phyloP scores from a whole-genome alignment of 2,797 vertebrate species.

The Cynodonichthys magdalenae region DNA sequence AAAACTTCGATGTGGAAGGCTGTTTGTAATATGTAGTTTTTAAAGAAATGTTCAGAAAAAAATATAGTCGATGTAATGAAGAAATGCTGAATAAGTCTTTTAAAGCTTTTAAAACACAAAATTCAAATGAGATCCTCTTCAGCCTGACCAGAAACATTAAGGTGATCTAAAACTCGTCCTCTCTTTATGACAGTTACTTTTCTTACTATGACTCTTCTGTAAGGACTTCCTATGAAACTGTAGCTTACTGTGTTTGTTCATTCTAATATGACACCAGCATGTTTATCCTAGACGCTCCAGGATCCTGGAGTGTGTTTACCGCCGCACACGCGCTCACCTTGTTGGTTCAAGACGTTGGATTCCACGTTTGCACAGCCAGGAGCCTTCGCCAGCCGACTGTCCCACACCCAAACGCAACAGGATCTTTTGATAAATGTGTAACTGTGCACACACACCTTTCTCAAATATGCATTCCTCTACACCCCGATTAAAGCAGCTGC shows the following conservation, averaged over 20 bases:
- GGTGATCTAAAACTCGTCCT: too few species aligned
- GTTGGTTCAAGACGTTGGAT: constrained; percentile 67
- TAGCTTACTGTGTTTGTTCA: constrained; percentile 48
- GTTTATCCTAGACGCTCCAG: constrained; percentile 57
- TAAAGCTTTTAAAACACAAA: too few species aligned
- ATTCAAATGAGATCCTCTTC: too few species aligned
- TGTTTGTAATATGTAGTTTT: too few species aligned
- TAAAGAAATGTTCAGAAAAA: too few species aligned
- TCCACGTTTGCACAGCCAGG: constrained; percentile 72
- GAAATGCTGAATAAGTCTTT: too few species aligned
- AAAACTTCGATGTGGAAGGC: too few species aligned
- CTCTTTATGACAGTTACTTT: too few species aligned
- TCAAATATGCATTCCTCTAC: constrained; percentile 82
- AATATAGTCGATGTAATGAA: too few species aligned
- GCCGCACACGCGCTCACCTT: constrained; percentile 35
- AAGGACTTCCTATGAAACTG: not conserved
- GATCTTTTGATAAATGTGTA: constrained; percentile 85
- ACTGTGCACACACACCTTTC: constrained; percentile 83
- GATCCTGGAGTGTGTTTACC: constrained; percentile 78
- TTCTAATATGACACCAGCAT: constrained; percentile 28
- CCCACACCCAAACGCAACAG: constrained; percentile 83
- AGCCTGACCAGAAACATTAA: too few species aligned
- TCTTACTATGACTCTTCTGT: not conserved
- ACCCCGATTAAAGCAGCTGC: constrained; percentile 78
- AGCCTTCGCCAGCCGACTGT: constrained; percentile 38